Conservation (phyloP, 2,797 vertebrate genomes). For the Manis javanica region DNA sequence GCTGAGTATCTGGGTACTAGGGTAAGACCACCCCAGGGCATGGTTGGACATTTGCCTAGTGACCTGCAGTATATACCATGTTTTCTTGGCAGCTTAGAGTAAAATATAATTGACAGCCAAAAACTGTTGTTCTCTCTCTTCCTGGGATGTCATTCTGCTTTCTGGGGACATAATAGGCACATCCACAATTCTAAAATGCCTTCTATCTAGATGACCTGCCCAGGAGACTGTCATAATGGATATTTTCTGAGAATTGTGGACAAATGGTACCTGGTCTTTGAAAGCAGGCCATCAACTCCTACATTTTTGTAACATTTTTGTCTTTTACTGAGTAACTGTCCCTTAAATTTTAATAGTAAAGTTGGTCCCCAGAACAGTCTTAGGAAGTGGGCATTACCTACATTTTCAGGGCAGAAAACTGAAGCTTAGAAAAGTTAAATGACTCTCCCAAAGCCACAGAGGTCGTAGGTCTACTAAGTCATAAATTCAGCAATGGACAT, state of each 20-base stretch:
- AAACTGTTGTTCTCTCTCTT: slow-evolving; percentile 17
- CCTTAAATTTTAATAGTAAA: slow-evolving; percentile 38
- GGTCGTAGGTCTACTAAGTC: neutral
- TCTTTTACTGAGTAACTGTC: slow-evolving; percentile 13
- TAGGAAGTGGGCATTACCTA: neutral
- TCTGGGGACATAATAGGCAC: neutral
- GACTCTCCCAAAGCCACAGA: neutral
- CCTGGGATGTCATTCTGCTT: neutral
- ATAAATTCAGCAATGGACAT: neutral
- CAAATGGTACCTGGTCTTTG: neutral
- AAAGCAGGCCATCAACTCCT: neutral
- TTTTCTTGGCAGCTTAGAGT: slow-evolving; percentile 1
- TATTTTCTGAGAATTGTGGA: neutral
- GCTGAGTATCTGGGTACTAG: neutral
- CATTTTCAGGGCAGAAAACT: slow-evolving; percentile 24
- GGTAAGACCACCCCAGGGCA: neutral
- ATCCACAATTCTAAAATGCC: neutral
- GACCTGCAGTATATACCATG: neutral
- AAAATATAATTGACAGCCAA: slow-evolving; percentile 27
- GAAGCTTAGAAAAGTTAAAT: slow-evolving; percentile 8
- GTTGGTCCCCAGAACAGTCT: neutral
- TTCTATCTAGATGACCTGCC: neutral
- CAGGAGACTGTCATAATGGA: neutral
- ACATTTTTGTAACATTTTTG: neutral
- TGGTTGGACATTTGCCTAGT: slow-evolving; percentile 39